Percentiles rank a stretch among this genome's conserved stretches.
These are phyloP conservation scores for Taeniopygia guttata DNA, from an alignment of 2,797 vertebrate species.

Conservation along the genomic window DNA sequence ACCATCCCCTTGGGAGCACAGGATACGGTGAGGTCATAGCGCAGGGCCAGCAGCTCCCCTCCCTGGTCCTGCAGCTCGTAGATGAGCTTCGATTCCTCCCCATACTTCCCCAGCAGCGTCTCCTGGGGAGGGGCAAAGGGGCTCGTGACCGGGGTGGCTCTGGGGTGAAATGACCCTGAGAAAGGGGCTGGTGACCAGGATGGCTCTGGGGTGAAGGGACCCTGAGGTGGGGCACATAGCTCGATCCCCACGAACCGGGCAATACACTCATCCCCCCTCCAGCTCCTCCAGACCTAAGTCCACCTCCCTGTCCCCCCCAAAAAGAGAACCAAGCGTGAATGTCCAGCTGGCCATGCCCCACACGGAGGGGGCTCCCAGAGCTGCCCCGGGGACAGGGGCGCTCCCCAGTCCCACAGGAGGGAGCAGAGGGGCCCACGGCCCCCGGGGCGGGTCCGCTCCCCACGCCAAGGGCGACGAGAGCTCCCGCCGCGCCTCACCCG, in stretches of 20 bases:
- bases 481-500: slow-evolving; percentile 75
- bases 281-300: background rate
- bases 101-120: slow-evolving; percentile 90
- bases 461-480: background rate
- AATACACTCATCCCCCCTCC: background rate
- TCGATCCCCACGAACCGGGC: fast-evolving
- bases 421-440: background rate
- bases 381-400: fast-evolving
- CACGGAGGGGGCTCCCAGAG: too few species aligned
- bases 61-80: slow-evolving; percentile 97
- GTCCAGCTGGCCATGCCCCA: background rate
- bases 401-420: too few species aligned
- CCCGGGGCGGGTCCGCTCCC: fast-evolving
- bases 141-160: background rate
- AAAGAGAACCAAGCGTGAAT: fast-evolving
- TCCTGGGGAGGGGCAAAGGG: slow-evolving; percentile 75
- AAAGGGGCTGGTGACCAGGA: too few species aligned
- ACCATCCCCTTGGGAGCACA: background rate
- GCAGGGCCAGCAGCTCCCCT: slow-evolving; percentile 92
- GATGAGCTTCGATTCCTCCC: slow-evolving; percentile 93
- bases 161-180: too few species aligned
- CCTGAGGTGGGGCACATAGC: fast-evolving
- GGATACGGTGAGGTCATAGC: slow-evolving; percentile 98
- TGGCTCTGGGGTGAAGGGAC: background rate
- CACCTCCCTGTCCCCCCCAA: fast-evolving